Evolutionary conservation across 2,113 vertebrate genomes (phyloP).

Genomic region (Pyrgilauda ruficollis): DNA sequence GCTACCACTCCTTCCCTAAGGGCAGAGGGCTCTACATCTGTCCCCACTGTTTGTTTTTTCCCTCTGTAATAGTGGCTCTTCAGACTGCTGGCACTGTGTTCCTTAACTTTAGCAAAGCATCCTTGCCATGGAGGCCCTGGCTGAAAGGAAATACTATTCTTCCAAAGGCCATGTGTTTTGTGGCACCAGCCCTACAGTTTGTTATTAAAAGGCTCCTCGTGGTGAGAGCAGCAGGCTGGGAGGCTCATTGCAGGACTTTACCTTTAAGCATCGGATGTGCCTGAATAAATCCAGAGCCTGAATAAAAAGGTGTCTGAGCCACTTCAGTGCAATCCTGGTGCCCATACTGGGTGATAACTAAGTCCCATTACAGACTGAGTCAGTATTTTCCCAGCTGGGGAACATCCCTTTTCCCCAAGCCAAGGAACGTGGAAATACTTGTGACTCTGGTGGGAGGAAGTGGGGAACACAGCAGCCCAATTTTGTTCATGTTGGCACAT

Average conservation of each 20-base stretch:
- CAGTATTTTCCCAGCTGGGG: not conserved
- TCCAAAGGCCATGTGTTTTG: not conserved
- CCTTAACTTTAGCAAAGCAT: not conserved
- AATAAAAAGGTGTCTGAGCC: not conserved
- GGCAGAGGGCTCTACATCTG: not conserved
- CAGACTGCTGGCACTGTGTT: not conserved
- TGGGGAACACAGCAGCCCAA: not conserved
- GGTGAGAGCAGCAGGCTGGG: not conserved
- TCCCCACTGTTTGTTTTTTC: accelerated
- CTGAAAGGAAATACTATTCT: not conserved
- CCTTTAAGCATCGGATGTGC: accelerated
- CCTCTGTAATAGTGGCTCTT: not conserved
- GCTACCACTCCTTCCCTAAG: not conserved
- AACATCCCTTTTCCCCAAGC: not conserved
- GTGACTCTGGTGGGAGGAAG: not conserved
- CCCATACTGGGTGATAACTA: not conserved
- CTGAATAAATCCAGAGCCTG: not conserved
- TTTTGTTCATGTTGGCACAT: not conserved
- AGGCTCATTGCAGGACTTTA: not conserved
- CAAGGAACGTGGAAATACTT: not conserved
- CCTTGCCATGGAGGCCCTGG: not conserved
- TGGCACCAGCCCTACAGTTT: not conserved
- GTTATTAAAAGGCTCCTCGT: not conserved
- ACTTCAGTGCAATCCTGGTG: not conserved
- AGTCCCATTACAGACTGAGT: not conserved